Percentiles rank a stretch among this genome's conserved stretches.
These are phyloP conservation scores for Leucophenga maculata DNA, from an alignment of 2,888 invertebrate genomes.

Conservation along the genomic window DNA sequence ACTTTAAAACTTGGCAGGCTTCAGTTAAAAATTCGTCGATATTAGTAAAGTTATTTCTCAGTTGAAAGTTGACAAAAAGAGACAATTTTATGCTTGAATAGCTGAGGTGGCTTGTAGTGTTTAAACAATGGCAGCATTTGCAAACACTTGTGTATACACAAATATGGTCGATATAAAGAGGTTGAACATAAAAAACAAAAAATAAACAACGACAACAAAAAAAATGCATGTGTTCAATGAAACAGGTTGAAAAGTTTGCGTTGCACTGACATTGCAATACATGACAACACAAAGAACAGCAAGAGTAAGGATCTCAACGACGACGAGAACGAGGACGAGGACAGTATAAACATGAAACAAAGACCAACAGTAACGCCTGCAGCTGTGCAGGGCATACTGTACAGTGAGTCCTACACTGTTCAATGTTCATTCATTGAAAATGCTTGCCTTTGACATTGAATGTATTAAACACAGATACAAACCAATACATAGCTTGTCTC, in stretches of 20 bases:
- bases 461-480: not conserved
- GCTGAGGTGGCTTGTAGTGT: too few species aligned
- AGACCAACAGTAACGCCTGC: constrained; percentile 1
- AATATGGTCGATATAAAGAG: too few species aligned
- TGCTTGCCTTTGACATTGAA: constrained; percentile 23
- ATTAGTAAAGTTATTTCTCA: too few species aligned
- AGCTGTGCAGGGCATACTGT: not conserved
- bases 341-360: constrained; percentile 8
- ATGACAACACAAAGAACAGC: constrained; percentile 2
- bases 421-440: constrained; percentile 1
- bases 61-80: too few species aligned
- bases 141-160: too few species aligned
- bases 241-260: constrained; percentile 1
- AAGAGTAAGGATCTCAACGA: not conserved
- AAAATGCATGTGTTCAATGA: too few species aligned
- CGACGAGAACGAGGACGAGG: not conserved
- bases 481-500: not conserved
- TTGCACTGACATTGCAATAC: constrained; percentile 2
- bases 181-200: too few species aligned
- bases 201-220: too few species aligned
- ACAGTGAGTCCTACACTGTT: not conserved
- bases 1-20: not conserved
- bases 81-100: too few species aligned
- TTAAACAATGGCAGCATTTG: too few species aligned
- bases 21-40: too few species aligned